Evolutionary conservation across 2,113 vertebrate genomes (phyloP), one percentile per base, ranked within the genome.

Genomic region (Blennius ocellaris): DNA sequence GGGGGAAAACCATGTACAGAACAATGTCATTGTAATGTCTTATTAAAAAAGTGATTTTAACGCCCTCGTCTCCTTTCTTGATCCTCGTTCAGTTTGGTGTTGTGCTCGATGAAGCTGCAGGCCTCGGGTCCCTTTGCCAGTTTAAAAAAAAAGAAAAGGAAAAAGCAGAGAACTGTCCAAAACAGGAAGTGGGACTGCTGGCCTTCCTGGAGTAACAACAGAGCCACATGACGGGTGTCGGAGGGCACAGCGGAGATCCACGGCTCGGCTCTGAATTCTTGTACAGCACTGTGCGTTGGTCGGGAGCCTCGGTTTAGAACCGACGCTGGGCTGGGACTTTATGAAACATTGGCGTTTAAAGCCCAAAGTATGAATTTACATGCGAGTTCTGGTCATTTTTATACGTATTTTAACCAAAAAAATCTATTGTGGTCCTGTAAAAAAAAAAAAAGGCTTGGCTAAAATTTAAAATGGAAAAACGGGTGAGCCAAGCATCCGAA

Each of bases 1-100:
- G 21, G 21, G 21, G 91, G 71, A 84, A 78, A 90, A 91, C 90
- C 87, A 90, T 94, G 92, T 93, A 94, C 91, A 93, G 91, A 92
- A 91, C 86, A 87, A 89, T 94, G 92, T 94, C 92, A 94, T 91
- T 94, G 93, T 93, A 94, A 93, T 93, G 91, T 92, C 91, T 89
- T 93, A 94, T 94, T 94, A 94, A 94, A 94, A 90, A 93, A 92
- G 90, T 92, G 83, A 93, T 94, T 94, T 92, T 90, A 94, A 93
- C 80, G 86, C 69, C 70, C 66, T 81, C 81, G 53, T 54, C 84
- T 82, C 71, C 90, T 76, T 83, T 53, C 80, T 79, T 72, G 81
- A 69, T 72, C 40, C 51, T 61, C 49, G 39, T 44, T 55, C n/a
- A 56, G 39, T 68, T 53, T 59, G 50, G 11, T 0, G 1, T 21